Conservation (phyloP, 2,888 invertebrate species). For the Agrotis ipsilon region DNA sequence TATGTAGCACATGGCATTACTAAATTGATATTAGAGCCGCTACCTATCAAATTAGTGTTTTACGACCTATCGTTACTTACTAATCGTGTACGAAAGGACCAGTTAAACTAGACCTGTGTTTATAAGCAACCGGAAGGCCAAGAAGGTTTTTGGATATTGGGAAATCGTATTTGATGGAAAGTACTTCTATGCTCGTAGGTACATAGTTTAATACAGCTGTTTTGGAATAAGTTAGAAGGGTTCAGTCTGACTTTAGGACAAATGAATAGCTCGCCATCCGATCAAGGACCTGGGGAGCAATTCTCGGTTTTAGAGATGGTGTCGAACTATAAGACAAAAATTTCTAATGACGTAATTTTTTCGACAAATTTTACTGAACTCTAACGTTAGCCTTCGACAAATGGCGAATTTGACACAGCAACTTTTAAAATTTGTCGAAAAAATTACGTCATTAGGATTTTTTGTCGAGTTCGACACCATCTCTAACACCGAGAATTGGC, state of each 20-base stretch:
- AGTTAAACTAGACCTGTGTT: slow-evolving; percentile 1
- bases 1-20: slow-evolving; percentile 25
- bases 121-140: neutral
- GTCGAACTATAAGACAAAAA: too few relatives aligned
- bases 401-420: too few relatives aligned
- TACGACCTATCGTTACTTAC: too few relatives aligned
- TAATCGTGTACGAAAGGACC: neutral
- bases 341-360: too few relatives aligned
- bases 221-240: neutral
- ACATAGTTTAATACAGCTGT: slow-evolving; percentile 17
- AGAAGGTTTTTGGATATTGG: slow-evolving; percentile 3
- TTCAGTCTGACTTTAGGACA: neutral
- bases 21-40: slow-evolving; percentile 14
- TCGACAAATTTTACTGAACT: too few relatives aligned
- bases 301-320: too few relatives aligned
- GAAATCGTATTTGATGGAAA: slow-evolving; percentile 16
- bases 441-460: too few relatives aligned
- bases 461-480: too few relatives aligned
- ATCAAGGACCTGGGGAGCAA: too few relatives aligned
- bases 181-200: neutral
- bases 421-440: too few relatives aligned
- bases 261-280: neutral
- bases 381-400: too few relatives aligned
- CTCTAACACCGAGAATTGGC: too few relatives aligned
- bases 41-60: slow-evolving; percentile 12